These are phyloP conservation scores for Sapajus apella DNA, from an alignment of 2,113 vertebrate genomes.

Conservation along the genomic window DNA sequence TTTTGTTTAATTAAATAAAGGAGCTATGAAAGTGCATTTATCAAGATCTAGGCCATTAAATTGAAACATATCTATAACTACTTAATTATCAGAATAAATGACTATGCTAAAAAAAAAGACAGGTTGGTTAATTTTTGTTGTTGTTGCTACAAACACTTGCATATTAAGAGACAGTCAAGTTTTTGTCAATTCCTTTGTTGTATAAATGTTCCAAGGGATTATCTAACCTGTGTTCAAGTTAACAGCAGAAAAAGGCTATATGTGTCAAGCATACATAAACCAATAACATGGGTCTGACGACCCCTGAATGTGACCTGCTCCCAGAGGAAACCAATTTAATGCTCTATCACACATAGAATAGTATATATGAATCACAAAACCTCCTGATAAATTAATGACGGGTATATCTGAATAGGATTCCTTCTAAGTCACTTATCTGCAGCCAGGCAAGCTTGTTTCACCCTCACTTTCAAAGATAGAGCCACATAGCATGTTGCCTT, in stretches of 20 bases:
- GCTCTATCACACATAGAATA: constrained; percentile 85
- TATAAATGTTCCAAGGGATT: constrained; percentile 9
- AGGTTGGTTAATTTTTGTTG: background rate
- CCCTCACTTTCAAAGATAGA: constrained; percentile 83
- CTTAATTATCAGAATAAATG: constrained; percentile 44
- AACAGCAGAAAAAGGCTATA: constrained; percentile 60
- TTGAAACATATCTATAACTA: background rate
- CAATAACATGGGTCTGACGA: constrained; percentile 79
- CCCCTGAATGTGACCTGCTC: constrained; percentile 85
- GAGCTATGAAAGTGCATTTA: background rate
- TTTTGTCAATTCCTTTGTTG: constrained; percentile 30
- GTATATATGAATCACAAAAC: constrained; percentile 87
- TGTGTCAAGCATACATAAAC: constrained; percentile 61
- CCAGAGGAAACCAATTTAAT: constrained; percentile 93
- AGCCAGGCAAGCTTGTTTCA: constrained; percentile 81
- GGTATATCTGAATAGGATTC: constrained; percentile 80
- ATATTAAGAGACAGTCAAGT: background rate
- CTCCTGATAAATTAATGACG: constrained; percentile 89
- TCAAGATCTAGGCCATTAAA: background rate
- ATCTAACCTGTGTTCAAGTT: constrained; percentile 35
- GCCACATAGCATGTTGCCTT: constrained; percentile 76
- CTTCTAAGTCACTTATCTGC: constrained; percentile 83
- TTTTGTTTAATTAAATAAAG: constrained; percentile 4
- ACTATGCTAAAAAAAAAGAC: background rate
- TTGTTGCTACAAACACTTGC: background rate